Base-by-base conservation (phyloP, 2,888 invertebrate genomes). In the Diachrysia chrysitis region DNA sequence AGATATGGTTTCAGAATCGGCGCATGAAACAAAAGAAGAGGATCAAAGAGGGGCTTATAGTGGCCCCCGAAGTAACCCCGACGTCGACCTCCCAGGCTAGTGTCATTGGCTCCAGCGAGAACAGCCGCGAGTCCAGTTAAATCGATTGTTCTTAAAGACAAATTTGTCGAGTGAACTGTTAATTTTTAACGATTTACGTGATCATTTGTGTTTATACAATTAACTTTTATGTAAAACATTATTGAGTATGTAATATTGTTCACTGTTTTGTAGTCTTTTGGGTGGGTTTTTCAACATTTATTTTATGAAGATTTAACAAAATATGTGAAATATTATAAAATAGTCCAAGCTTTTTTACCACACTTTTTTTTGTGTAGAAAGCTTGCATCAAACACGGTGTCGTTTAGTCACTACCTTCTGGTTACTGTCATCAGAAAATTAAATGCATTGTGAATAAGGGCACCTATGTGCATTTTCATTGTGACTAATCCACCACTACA, bases 1-100 rank as follows among this genome's bases (percentile, higher is more conserved):
- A 99, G 94, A 99, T 99, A 82, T 99, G 99, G 99, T 99, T 99
- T 91, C 99, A 99, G 93, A 99, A 99, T 90, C 96, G 99, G 81
- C 96, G 99, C 84, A 99, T 99, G 99, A 99, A 99, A 92, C 99
- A 99, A 90, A 99, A 99, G 96, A 99, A 99, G 90, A 96, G 99
- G 76, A 98, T 99, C 96, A 99, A 99, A 95, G 99, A 99, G 87
- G 98, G 98, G 0, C 95, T 98, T 9, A 97, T 98, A 76, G 93
- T 93, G 0, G 92, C 95, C 0, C 92, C 95, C 2, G 95, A 95
- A 62, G 96, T 96, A 56, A 95, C 96, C 14, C 95, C 96, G 0
- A 78, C 94, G 68, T 85, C 93, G 32, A 85, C 91, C 72, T 86
- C 94, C 67, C 95, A 92, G 73, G 86, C 93, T 46, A 92, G 87